Conservation (phyloP, 1,140 invertebrate species). For the Frieseomelitta varia region DNA sequence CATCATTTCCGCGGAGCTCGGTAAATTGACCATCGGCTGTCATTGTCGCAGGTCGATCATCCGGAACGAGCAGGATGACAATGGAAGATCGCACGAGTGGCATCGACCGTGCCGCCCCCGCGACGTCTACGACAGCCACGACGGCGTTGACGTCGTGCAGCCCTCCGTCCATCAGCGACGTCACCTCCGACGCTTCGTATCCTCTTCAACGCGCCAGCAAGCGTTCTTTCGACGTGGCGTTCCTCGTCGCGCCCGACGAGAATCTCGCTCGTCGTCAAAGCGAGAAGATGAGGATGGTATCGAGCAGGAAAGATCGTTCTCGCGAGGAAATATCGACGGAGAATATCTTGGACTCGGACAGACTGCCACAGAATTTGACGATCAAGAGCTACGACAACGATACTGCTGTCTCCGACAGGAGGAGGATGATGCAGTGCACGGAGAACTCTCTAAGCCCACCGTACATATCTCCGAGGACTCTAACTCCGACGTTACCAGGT, state of each 20-base stretch:
- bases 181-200: constrained; percentile 76
- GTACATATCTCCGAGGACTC: constrained; percentile 73
- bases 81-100: constrained; percentile 81
- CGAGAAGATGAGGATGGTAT: constrained; percentile 84
- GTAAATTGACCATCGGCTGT: constrained; percentile 53
- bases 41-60: constrained; percentile 65
- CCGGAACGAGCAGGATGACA: constrained; percentile 77
- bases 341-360: constrained; percentile 57
- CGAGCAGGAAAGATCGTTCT: constrained; percentile 68
- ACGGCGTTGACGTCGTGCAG: constrained; percentile 60
- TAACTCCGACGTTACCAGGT: constrained; percentile 77
- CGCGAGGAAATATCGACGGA: constrained; percentile 58
- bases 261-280: constrained; percentile 87
- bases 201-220: constrained; percentile 83
- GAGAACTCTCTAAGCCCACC: constrained; percentile 68
- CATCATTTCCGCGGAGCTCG: constrained; percentile 34
- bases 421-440: constrained; percentile 67
- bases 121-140: constrained; percentile 71
- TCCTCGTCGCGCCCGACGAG: constrained; percentile 92
- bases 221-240: constrained; percentile 93
- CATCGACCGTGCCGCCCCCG: constrained; percentile 78
- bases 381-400: constrained; percentile 74
- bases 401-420: constrained; percentile 45
- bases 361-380: constrained; percentile 72
- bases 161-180: constrained; percentile 66